phyloP scores from a whole-genome alignment of 2,888 invertebrate genomes.

The Melanargia galathea region DNA sequence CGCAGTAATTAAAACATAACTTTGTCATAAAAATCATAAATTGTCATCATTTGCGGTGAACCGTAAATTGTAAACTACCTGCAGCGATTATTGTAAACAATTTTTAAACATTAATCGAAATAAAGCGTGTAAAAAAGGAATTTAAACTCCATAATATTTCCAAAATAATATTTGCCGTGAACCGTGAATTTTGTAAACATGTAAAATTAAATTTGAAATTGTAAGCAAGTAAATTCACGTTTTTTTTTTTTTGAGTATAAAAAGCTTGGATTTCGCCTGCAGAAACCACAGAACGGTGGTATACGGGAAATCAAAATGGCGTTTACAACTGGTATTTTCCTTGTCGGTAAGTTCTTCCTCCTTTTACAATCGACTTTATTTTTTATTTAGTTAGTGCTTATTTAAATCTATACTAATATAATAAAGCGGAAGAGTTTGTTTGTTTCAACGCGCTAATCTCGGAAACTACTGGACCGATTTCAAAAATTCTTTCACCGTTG shows the following conservation, averaged over 20 bases:
- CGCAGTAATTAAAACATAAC: no score
- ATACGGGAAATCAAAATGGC: constrained; percentile 31
- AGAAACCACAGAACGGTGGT: constrained; percentile 32
- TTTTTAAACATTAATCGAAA: not conserved
- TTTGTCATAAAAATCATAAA: no score
- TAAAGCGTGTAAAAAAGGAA: no score
- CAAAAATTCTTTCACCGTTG: no score
- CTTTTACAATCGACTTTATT: constrained; percentile 36
- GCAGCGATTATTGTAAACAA: not conserved
- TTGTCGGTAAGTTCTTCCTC: constrained; percentile 37
- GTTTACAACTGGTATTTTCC: constrained; percentile 16
- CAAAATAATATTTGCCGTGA: constrained; percentile 31
- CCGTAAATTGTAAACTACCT: not conserved
- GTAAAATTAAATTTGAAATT: constrained; percentile 2
- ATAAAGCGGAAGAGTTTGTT: no score
- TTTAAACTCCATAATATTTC: not conserved
- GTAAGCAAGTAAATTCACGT: not conserved
- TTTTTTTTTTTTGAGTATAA: constrained; percentile 22
- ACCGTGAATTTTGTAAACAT: constrained; percentile 33
- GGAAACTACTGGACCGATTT: no score
- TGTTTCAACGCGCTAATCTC: no score
- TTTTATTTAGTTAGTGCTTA: no score
- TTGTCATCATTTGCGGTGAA: not conserved
- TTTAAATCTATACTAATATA: constrained; percentile 1
- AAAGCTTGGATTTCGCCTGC: not conserved